Conservation (phyloP, 1,140 invertebrate genomes). For the Drosophila lowei region DNA sequence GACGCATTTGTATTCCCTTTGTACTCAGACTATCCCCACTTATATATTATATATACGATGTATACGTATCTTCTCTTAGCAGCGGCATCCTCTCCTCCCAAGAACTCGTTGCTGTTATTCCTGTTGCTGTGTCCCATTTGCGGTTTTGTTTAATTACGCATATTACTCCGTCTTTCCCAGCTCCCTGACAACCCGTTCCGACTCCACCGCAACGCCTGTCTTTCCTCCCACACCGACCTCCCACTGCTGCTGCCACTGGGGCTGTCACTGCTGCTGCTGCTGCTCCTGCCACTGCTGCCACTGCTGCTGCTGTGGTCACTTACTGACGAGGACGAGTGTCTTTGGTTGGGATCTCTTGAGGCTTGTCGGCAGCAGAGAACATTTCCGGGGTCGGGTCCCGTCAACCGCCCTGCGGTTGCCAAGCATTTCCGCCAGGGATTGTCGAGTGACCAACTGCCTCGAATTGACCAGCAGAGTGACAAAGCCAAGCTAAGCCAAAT, state of each 20-base stretch:
- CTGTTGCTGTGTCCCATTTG: constrained; percentile 63
- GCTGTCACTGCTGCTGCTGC: constrained; percentile 9
- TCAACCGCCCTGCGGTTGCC: constrained; percentile 50
- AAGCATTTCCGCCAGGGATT: constrained; percentile 57
- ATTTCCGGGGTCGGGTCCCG: constrained; percentile 34
- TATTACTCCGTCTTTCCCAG: constrained; percentile 57
- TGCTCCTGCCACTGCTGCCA: not conserved
- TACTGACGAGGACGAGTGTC: constrained; percentile 58
- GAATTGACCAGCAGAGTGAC: constrained; percentile 34
- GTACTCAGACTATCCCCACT: not conserved
- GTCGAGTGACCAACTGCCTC: constrained; percentile 54
- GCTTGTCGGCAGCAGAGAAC: constrained; percentile 63
- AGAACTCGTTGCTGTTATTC: constrained; percentile 36
- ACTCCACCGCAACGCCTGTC: constrained; percentile 1
- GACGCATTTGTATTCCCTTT: not conserved
- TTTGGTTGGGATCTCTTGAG: constrained; percentile 61
- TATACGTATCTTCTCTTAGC: constrained; percentile 55
- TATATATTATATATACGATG: not conserved
- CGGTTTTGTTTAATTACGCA: constrained; percentile 80
- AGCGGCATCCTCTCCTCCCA: constrained; percentile 35
- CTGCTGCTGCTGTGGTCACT: constrained; percentile 59
- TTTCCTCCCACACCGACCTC: not conserved
- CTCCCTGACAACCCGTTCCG: constrained; percentile 1
- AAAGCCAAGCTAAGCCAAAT: constrained; percentile 43
- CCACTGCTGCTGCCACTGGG: not conserved